These are phyloP conservation scores for Caenorhabditis zanzibari DNA, from an alignment of 2,888 invertebrate species.

Conservation along the genomic window DNA sequence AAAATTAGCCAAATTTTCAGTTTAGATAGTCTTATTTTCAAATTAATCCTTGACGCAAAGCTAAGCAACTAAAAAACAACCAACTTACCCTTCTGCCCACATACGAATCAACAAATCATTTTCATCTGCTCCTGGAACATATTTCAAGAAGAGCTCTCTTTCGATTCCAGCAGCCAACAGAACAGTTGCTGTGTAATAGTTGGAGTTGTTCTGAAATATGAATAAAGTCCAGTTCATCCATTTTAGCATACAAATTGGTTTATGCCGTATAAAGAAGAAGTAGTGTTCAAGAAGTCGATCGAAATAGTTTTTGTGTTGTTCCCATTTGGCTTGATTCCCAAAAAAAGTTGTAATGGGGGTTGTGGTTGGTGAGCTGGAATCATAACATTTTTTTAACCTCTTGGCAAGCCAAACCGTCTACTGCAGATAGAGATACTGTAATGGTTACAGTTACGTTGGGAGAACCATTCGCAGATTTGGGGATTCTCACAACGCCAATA, in stretches of 20 bases:
- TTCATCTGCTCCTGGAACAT: slow-evolving; percentile 2
- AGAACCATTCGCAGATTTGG: background rate
- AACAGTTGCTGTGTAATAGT: slow-evolving; percentile 36
- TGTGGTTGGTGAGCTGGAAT: slow-evolving; percentile 27
- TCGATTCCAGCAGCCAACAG: slow-evolving; percentile 18
- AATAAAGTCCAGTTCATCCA: too few relatives aligned
- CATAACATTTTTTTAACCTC: background rate
- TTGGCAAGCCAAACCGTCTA: slow-evolving; percentile 10
- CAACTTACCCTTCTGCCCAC: slow-evolving; percentile 26
- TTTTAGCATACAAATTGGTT: background rate
- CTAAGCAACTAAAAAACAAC: too few relatives aligned
- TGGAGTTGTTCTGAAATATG: slow-evolving; percentile 27
- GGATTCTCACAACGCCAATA: slow-evolving; percentile 21
- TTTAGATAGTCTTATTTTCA: too few relatives aligned
- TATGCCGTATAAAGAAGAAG: too few relatives aligned
- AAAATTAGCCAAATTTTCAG: too few relatives aligned
- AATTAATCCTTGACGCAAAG: too few relatives aligned
- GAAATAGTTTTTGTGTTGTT: background rate
- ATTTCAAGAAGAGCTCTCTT: slow-evolving; percentile 12
- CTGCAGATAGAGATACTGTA: slow-evolving; percentile 35
- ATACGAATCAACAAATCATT: slow-evolving; percentile 43
- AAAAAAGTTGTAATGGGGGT: background rate
- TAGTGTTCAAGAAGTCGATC: slow-evolving; percentile 28
- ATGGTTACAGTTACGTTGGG: slow-evolving; percentile 16
- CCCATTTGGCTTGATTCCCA: slow-evolving; percentile 27